Base-by-base conservation (phyloP, 2,797 vertebrate genomes). In the Poeciliopsis turneri region DNA sequence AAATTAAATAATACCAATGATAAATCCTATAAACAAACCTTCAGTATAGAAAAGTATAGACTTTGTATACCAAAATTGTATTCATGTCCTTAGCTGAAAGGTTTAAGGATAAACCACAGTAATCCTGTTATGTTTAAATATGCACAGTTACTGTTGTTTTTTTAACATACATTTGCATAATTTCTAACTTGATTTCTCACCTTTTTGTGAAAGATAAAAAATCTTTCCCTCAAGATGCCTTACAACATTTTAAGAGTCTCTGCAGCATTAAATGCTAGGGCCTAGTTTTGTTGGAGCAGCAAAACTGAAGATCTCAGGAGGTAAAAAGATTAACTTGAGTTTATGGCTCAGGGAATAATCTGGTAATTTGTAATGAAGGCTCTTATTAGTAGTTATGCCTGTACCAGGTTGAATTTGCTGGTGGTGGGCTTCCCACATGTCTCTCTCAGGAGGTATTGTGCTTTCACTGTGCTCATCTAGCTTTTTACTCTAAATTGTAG, bases 281-380 rank as follows among this genome's bases (percentile, higher is more conserved):
- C 85, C 78, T 85, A 72, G 71, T 74, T 79, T 76, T 81, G 82
- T 73, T 76, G 28, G 77, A 79, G 83, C 77, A 70, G 57, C 28
- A 77, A 47, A 74, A 78, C 76, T 4, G 18, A 72, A 69, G 82
- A 61, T 84, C 84, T 84, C 71, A n/a, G 73, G 76, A 76, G 59
- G 20, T 78, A 79, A 87, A 82, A 86, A 89, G 23, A 85, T 82
- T 68, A 78, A 82, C 71, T 84, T 80, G 80, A 84, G 83, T 80
- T 66, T 55, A 81, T 84, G 75, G 87, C 78, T 46, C 47, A 79
- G 90, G 91, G 92, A 94, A 89, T 92, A 88, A 91, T 94, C 89
- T 91, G 86, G 89, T 94, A 87, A 86, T 84, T 85, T 87, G 84
- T 92, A 90, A 95, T 92, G 89, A 93, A 85, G 85, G 80, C 85